Evolutionary conservation across 2,888 invertebrate species (phyloP), one percentile per base, ranked within the genome.

Genomic region (Lithophane semibrunnea): DNA sequence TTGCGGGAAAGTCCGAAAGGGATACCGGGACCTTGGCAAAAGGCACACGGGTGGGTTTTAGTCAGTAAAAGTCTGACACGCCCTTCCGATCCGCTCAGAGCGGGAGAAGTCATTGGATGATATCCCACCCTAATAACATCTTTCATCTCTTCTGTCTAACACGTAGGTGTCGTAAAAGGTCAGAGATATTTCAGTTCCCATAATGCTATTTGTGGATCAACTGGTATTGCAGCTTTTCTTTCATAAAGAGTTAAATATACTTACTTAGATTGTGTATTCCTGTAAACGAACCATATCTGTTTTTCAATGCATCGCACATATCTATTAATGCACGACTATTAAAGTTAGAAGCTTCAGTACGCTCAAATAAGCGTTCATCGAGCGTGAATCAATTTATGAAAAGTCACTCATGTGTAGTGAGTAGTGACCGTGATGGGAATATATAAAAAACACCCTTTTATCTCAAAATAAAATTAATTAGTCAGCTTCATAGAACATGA

Each of bases 301-400:
- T 77, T 61, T 66, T 56, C 13, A 66, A 61, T 78, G 37, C 58
- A 74, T 65, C 67, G 66, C 42, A 72, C 64, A 67, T 80, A 69
- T 79, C 73, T 77, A 80, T 82, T 82, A 87, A 90, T 88, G 90
- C 88, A 88, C 87, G 88, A 87, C 88, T 86, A 88, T 82, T 88
- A 84, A 82, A 85, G 89, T 90, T 85, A 88, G 78, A 61, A 37
- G 90, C 86, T 89, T 87, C 82, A 89, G 88, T 89, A 92, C 93
- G 94, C 93, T 94, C 89, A 93, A 92, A 90, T 93, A 93, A 91
- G 91, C 90, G 90, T 92, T 92, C 93, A 94, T 79, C 86, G 90
- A 91, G 92, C 93, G 92, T 94, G 92, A 93, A 94, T 92, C 90
- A 88, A 92, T 93, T 89, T 89, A 90, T 90, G 88, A 86, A 88